Evolutionary conservation across 2,888 invertebrate species (phyloP), one percentile per base, ranked within the genome.

Genomic region (Brachylomia viminalis): DNA sequence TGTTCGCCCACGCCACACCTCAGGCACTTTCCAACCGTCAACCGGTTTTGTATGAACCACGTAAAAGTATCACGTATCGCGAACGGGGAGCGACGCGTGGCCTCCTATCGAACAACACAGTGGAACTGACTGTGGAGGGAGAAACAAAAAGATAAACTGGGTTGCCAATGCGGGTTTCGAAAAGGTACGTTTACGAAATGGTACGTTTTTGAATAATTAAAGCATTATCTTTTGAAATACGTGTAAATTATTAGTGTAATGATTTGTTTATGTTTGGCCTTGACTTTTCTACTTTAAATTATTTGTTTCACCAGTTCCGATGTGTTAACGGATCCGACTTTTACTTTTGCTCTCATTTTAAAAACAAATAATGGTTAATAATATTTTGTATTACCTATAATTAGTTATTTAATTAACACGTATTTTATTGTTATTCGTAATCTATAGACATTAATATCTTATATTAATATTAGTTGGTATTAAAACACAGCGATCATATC

Each of bases 1-100:
- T 92, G 89, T 89, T 90, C 92, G 92, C 93, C 94, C 92, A 93
- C 94, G 94, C 94, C 95, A 93, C 95, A 95, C 95, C 95, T 95
- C 91, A 87, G 89, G 90, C 93, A 95, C 95, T 95, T 95, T 95
- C 94, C 91, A 95, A 95, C 95, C 95, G 94, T 94, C 90, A 95
- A 95, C 95, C 95, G 95, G 95, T 95, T 95, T 92, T 88, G 89
- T 91, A 92, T 90, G 91, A 90, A 91, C 87, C 90, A 93, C 95
- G 95, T 94, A 95, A 95, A 95, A 95, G 95, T 95, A 93, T 88
- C 88, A 90, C 90, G 88, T 76, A 84, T 80, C 85, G 74, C 82
- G 70, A 82, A 84, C 83, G 78, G 87, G 82, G 80, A 90, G 86
- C 90, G 88, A 82, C 82, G 90, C 93, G 88, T 82, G 72, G 78